These are phyloP conservation scores for Metallyticus violacea DNA, from an alignment of 2,888 invertebrate species.

Conservation along the genomic window DNA sequence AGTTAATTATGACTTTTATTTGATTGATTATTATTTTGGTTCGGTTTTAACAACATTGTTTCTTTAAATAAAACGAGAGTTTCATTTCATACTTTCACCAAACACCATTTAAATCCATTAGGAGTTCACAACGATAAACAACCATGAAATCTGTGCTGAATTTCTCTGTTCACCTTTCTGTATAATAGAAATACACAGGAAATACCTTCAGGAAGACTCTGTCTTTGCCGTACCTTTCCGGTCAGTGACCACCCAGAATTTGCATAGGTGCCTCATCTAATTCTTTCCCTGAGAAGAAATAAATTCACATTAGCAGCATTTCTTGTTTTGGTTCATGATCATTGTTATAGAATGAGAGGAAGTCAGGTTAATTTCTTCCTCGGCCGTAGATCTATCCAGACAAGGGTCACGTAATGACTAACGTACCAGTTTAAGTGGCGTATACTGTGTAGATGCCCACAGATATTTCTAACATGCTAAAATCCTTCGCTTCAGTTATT, in stretches of 20 bases:
- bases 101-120: too few relatives aligned
- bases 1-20: too few relatives aligned
- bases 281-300: background rate
- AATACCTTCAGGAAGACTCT: background rate
- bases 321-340: background rate
- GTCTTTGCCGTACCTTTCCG: background rate
- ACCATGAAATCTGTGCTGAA: too few relatives aligned
- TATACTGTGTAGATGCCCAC: too few relatives aligned
- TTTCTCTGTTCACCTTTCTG: background rate
- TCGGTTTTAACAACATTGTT: too few relatives aligned
- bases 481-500: too few relatives aligned
- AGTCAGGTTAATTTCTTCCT: background rate
- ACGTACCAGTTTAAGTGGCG: too few relatives aligned
- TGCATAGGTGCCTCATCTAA: background rate
- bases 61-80: too few relatives aligned
- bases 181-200: background rate
- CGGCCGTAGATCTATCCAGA: background rate
- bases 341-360: background rate
- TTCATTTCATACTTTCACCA: too few relatives aligned
- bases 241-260: background rate
- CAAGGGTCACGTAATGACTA: background rate
- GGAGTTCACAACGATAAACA: too few relatives aligned
- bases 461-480: too few relatives aligned
- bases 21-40: too few relatives aligned
- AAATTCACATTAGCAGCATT: background rate